phyloP scores from a whole-genome alignment of 1,140 invertebrate species.

The Solen grandis region DNA sequence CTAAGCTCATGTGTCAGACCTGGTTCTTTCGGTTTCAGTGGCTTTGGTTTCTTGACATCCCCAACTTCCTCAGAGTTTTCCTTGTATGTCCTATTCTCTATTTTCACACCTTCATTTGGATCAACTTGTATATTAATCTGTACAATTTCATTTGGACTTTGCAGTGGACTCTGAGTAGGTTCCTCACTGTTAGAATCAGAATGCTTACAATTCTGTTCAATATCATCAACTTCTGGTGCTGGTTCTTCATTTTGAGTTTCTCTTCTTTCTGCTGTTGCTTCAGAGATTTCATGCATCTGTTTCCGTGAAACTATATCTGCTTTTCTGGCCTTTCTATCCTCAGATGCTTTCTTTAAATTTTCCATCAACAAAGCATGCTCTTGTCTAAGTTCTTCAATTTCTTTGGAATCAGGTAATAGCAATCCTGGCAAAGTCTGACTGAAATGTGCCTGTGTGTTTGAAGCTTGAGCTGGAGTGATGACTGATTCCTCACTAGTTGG shows the following conservation, averaged over 20 bases:
- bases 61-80: background rate
- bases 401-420: constrained; percentile 34
- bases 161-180: no score
- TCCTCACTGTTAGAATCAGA: no score
- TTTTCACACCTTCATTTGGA: constrained; percentile 31
- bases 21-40: background rate
- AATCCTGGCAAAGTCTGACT: constrained; percentile 40
- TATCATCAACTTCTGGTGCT: background rate
- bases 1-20: constrained; percentile 28
- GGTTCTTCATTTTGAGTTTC: background rate
- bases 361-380: constrained; percentile 52
- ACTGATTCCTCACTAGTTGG: no score
- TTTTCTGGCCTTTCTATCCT: constrained; percentile 45
- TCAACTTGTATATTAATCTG: constrained; percentile 49
- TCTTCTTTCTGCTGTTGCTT: no score
- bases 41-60: background rate
- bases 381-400: constrained; percentile 47
- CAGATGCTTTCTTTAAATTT: constrained; percentile 46
- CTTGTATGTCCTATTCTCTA: constrained; percentile 34
- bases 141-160: constrained; percentile 44
- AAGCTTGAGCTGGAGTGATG: no score
- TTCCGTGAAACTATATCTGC: constrained; percentile 40
- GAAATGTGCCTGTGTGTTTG: no score
- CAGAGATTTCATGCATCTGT: no score
- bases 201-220: background rate